These are phyloP conservation scores for Helicoverpa zea DNA, from an alignment of 1,140 invertebrate species.

Conservation along the genomic window DNA sequence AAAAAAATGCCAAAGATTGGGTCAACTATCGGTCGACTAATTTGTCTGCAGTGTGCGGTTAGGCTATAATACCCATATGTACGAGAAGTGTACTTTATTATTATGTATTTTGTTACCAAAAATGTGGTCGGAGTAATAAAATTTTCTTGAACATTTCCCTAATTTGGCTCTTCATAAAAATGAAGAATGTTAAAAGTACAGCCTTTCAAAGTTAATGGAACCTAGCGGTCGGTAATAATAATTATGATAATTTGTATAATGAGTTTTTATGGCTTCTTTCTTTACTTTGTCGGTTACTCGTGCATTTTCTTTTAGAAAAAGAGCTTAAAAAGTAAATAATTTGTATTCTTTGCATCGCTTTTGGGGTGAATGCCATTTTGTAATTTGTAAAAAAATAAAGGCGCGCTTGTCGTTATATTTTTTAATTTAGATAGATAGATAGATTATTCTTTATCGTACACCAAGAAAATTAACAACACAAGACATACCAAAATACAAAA, in stretches of 20 bases:
- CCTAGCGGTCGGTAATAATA: not conserved
- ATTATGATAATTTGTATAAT: constrained; percentile 5
- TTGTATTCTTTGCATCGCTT: not conserved
- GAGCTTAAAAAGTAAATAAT: not conserved
- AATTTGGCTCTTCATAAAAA: not conserved
- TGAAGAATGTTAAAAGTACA: not conserved
- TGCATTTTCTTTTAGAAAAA: not conserved
- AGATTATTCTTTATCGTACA: too few relatives aligned
- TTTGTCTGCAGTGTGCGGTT: too few relatives aligned
- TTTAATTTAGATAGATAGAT: too few relatives aligned
- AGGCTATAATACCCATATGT: too few relatives aligned
- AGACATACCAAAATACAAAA: too few relatives aligned
- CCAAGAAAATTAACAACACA: too few relatives aligned
- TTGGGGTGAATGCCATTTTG: too few relatives aligned
- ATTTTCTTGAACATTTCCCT: not conserved
- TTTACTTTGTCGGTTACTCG: not conserved
- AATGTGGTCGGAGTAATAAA: not conserved
- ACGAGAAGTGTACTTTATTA: too few relatives aligned
- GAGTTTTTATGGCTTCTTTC: not conserved
- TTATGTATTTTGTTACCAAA: not conserved
- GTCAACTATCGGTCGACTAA: too few relatives aligned
- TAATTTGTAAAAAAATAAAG: too few relatives aligned
- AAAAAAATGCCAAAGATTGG: too few relatives aligned
- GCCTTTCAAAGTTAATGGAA: constrained; percentile 15
- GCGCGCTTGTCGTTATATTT: too few relatives aligned